Conservation (phyloP, 1,140 invertebrate genomes). For the Calosoma granatense region DNA sequence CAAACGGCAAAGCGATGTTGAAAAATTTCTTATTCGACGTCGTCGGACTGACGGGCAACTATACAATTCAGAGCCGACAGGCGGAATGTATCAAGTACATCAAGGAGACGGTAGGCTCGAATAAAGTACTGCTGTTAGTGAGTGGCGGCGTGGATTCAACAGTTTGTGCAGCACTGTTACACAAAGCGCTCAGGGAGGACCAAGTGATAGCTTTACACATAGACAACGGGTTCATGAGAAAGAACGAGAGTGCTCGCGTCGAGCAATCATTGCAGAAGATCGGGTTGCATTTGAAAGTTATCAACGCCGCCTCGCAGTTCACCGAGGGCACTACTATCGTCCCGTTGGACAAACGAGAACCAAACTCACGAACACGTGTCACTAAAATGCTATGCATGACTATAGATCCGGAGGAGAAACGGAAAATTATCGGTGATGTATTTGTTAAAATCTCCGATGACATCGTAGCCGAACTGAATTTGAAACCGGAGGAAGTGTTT, state of each 20-base stretch:
- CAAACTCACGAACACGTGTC: conserved; percentile 53
- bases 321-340: conserved; percentile 70
- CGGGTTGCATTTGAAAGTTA: conserved; percentile 76
- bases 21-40: conserved; percentile 93
- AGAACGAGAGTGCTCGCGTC: conserved; percentile 85
- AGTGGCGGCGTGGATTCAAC: conserved; percentile 98
- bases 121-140: conserved; percentile 84
- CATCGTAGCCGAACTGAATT: conserved; percentile 67
- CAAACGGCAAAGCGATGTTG: conserved; percentile 84
- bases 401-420: conserved; percentile 89
- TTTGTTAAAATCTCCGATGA: conserved; percentile 88
- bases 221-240: conserved; percentile 98
- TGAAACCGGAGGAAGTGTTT: conserved; percentile 77
- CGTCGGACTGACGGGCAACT: conserved; percentile 74
- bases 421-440: conserved; percentile 97
- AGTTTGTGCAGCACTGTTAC: conserved; percentile 90
- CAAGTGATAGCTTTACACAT: conserved; percentile 96
- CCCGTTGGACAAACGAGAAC: conserved; percentile 47
- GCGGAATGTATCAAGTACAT: conserved; percentile 92
- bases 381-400: conserved; percentile 84
- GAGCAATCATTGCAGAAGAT: conserved; percentile 61
- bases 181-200: conserved; percentile 78
- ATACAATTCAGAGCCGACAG: conserved; percentile 81
- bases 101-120: conserved; percentile 75
- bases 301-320: conserved; percentile 65